Base-by-base conservation (phyloP, 2,888 invertebrate genomes). In the Thelaira solivaga region DNA sequence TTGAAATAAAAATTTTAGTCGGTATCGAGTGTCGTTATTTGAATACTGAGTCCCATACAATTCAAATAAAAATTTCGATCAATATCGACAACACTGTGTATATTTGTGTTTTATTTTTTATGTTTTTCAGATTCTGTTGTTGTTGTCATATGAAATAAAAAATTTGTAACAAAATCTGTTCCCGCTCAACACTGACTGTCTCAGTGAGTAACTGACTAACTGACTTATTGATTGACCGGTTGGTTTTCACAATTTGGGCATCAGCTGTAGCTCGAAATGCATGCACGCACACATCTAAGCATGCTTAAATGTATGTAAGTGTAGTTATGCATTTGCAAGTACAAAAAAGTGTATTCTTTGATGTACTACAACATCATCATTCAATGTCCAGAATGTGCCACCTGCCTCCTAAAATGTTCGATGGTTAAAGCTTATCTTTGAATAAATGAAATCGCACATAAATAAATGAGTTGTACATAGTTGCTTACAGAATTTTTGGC, bases 121-220 rank as follows among this genome's bases (percentile, higher is more conserved):
- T n/a, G n/a, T n/a, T n/a, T n/a, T n/a, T 11, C 7, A 22, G 34
- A 8, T 47, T 7, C 18, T 29, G 16, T 57, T 57, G 8, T 49
- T 57, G 43, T 69, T 69, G 59, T 59, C 59, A 69, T 39, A 49
- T 49, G 24, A 71, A 53, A n/a, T 13, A 43, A 53, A 62, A 53
- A 24, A 45, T 62, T 62, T 71, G 22, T 24, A 34, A 31, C n/a
- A 59, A 47, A 67, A 45, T 34, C 18, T 49, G 10, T 45, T 31
- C n/a, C 24, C 5, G 43, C 18, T 43, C 43, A 41, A 34, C 51
- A 57, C 11, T 6, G 18, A 47, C 43, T 26, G 10, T n/a, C 5
- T 18, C 45, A 47, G 26, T 45, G n/a, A 67, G 34, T 34, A 11
- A 13, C 39, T 34, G 36, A 13, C 45, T 61, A 22, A 1, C 1